Base-by-base conservation (phyloP, 2,888 invertebrate genomes). In the Nomada ferruginata region DNA sequence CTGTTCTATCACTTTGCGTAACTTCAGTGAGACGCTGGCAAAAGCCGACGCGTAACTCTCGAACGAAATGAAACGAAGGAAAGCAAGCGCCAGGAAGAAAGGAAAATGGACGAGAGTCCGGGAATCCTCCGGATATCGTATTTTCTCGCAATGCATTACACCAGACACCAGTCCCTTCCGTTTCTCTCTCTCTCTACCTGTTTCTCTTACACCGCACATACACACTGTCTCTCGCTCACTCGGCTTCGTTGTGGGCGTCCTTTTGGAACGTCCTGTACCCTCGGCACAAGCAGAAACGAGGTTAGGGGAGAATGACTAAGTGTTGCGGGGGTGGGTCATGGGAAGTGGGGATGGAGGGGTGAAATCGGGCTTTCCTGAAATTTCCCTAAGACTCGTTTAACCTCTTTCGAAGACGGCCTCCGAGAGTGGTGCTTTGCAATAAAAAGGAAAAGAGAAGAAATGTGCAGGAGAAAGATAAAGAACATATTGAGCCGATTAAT, bases 241-340 rank as follows among this genome's bases (percentile, higher is more conserved):
- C n/a, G 2, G 18, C 2, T 9, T 18, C 15, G n/a, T 11, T n/a
- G 20, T 50, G 5, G 36, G 1, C 60, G 42, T 59, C 74, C 76
- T 84, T 73, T 85, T 86, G 83, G 59, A 82, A 50, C 85, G 82
- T 82, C 86, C 85, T 82, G 87, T 90, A 87, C 81, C 84, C 73
- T 82, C 76, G 71, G 42, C 83, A 80, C 75, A 81, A 84, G 83
- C 63, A 73, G 85, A 85, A 89, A 90, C 85, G 86, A 87, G 89
- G 89, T 90, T 89, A 89, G 89, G 90, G 89, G 87, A 89, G 89
- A 86, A 90, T 90, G 89, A 90, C 90, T 90, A 90, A 89, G 87
- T 88, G 84, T 84, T 78, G 36, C 69, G 63, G 77, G 85, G 87
- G 86, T 85, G 84, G 85, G 83, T 83, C 87, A 82, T 75, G 71